Conservation (phyloP, 2,113 vertebrate species). For the Tragelaphus imberbis region DNA sequence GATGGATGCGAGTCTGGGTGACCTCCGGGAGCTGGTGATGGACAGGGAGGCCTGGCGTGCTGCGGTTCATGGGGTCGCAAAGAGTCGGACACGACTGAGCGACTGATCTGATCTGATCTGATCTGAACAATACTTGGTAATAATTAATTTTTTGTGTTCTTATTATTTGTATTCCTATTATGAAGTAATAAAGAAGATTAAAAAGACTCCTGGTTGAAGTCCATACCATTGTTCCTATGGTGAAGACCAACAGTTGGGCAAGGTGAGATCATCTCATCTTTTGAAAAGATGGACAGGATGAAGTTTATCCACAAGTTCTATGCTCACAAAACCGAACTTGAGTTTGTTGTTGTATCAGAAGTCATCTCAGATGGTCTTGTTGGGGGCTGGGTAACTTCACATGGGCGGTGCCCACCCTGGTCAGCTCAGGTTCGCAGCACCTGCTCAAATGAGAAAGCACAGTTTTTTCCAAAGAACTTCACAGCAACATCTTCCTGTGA, state of each 20-base stretch:
- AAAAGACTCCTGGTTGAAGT: background rate
- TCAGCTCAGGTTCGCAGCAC: background rate
- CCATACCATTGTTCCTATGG: background rate
- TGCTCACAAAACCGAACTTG: background rate
- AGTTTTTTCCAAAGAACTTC: background rate
- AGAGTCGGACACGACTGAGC: no score
- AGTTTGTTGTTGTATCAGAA: background rate
- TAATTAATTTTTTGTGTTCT: background rate
- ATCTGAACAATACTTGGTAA: background rate
- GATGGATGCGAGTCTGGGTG: no score
- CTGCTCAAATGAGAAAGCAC: background rate
- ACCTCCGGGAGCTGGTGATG: no score
- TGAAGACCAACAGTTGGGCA: background rate
- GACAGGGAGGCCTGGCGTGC: no score
- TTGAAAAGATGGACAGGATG: background rate
- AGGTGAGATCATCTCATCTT: background rate
- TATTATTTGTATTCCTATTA: background rate
- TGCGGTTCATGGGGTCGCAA: no score
- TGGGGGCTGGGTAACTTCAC: background rate
- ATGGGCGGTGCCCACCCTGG: background rate
- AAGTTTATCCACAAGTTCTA: background rate
- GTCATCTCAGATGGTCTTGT: background rate
- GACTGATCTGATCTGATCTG: background rate
- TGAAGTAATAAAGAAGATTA: background rate
- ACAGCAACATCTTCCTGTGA: background rate